Conservation (phyloP, 2,113 vertebrate species). For the Sinocyclocheilus anshuiensis region DNA sequence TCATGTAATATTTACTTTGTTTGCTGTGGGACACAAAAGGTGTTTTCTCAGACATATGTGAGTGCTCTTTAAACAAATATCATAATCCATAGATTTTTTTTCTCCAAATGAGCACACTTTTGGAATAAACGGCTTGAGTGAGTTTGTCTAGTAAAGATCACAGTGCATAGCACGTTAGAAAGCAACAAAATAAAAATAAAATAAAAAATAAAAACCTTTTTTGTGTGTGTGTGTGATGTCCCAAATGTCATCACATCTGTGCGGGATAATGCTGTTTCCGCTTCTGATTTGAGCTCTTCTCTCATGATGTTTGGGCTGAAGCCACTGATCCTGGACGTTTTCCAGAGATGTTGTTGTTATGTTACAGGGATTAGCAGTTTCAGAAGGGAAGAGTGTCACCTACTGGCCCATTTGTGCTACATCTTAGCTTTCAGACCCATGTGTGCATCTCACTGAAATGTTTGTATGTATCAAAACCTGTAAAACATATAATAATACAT, state of each 20-base stretch:
- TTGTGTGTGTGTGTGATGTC: not conserved
- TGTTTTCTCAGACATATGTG: too few species aligned
- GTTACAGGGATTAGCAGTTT: not conserved
- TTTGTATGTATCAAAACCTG: not conserved
- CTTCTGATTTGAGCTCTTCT: not conserved
- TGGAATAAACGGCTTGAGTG: not conserved
- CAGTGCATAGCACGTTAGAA: too few species aligned
- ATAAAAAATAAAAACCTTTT: too few species aligned
- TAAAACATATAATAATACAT: too few species aligned
- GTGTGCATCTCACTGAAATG: not conserved
- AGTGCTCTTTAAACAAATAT: too few species aligned
- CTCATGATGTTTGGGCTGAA: not conserved
- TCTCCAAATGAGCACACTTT: not conserved
- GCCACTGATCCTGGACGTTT: conserved; percentile 1
- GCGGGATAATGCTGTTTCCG: not conserved
- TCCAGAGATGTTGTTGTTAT: not conserved
- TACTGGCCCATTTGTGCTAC: conserved; percentile 34
- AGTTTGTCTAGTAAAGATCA: not conserved
- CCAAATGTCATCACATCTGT: not conserved
- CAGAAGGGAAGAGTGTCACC: conserved; percentile 45
- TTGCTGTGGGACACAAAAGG: too few species aligned
- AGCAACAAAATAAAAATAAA: too few species aligned
- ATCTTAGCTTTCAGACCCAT: not conserved
- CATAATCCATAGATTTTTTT: too few species aligned
- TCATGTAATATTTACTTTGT: too few species aligned